These are phyloP conservation scores for Oxystoma pomonae DNA, from an alignment of 2,888 invertebrate genomes.

Conservation along the genomic window DNA sequence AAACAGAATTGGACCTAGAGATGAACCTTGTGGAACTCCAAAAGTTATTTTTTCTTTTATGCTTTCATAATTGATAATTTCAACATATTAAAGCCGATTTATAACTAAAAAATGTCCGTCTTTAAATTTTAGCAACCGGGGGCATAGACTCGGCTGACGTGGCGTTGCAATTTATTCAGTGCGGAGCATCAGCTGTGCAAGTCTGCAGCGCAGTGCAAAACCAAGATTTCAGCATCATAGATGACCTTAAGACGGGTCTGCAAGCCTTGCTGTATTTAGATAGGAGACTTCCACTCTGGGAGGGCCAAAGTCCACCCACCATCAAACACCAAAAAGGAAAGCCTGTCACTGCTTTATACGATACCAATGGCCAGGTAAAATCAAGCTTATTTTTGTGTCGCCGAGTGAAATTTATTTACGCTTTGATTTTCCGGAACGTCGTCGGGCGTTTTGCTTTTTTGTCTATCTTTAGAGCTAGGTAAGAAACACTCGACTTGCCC, in stretches of 20 bases:
- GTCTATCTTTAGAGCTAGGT: too few relatives aligned
- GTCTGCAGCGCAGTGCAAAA: conserved; percentile 96
- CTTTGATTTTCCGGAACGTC: too few relatives aligned
- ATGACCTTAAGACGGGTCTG: conserved; percentile 89
- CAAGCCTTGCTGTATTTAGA: conserved; percentile 82
- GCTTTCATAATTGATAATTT: too few relatives aligned
- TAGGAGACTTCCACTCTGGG: conserved; percentile 72
- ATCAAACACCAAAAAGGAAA: conserved; percentile 92
- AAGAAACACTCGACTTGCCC: too few relatives aligned
- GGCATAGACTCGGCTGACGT: conserved; percentile 97
- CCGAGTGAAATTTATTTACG: too few relatives aligned
- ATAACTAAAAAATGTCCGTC: background rate
- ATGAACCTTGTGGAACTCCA: too few relatives aligned
- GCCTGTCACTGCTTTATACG: conserved; percentile 64
- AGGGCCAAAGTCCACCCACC: conserved; percentile 92
- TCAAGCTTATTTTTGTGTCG: too few relatives aligned
- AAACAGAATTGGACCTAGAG: too few relatives aligned
- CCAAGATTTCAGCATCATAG: conserved; percentile 95
- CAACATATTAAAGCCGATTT: background rate
- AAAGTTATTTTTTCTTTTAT: too few relatives aligned
- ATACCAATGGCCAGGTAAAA: conserved; percentile 65
- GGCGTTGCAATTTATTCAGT: conserved; percentile 89
- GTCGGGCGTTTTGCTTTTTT: too few relatives aligned
- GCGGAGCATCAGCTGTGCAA: conserved; percentile 91
- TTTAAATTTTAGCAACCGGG: conserved; percentile 58